phyloP scores from a whole-genome alignment of 2,113 vertebrate genomes.

The Isurus oxyrinchus region DNA sequence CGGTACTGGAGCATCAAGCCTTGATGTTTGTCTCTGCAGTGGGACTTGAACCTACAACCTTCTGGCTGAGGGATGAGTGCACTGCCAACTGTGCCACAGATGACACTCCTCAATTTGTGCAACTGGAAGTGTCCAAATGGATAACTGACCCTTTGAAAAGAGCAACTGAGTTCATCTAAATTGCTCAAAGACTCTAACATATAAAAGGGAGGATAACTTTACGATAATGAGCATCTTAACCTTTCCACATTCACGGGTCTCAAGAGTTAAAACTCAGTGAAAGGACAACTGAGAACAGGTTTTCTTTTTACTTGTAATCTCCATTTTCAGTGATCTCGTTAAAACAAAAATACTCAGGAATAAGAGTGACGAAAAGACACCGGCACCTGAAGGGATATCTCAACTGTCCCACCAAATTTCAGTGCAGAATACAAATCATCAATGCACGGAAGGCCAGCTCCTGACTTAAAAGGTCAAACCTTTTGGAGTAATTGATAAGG shows the following conservation, averaged over 20 bases:
- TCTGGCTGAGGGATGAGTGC: too few relatives aligned
- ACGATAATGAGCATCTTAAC: background rate
- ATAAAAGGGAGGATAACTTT: background rate
- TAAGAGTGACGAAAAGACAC: background rate
- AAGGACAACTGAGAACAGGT: background rate
- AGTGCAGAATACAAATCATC: background rate
- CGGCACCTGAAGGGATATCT: background rate
- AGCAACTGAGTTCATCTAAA: background rate
- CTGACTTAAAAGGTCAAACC: conserved; percentile 15
- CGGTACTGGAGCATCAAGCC: too few relatives aligned
- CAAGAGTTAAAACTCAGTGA: background rate
- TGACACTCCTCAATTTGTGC: too few relatives aligned
- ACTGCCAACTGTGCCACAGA: too few relatives aligned
- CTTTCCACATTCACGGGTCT: background rate
- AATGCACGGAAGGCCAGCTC: background rate
- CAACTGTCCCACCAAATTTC: background rate
- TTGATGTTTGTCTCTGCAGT: too few relatives aligned
- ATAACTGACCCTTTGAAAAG: background rate
- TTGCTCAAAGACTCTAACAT: background rate
- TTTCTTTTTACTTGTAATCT: background rate
- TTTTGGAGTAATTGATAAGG: background rate
- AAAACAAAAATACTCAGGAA: background rate
- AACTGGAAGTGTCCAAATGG: background rate
- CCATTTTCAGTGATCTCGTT: background rate
- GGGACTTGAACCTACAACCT: too few relatives aligned